A percentile compares a stretch with the other conserved stretches of the same genome.
Conservation (phyloP, 2,888 invertebrate genomes). For the Oxycera nigricornis region DNA sequence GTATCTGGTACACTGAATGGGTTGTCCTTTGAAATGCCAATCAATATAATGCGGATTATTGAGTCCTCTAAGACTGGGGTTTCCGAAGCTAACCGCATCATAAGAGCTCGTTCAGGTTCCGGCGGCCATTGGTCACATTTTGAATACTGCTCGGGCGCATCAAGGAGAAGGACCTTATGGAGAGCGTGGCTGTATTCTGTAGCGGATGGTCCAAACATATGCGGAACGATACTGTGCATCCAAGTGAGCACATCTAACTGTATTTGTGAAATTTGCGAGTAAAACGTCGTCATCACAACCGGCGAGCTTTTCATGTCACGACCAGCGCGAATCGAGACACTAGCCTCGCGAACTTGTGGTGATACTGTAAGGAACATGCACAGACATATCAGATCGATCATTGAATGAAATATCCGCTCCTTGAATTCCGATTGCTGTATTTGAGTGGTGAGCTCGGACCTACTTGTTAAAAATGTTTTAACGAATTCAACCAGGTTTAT, state of each 20-base stretch:
- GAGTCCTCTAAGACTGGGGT: conserved; percentile 88
- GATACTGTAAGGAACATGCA: conserved; percentile 81
- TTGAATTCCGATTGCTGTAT: conserved; percentile 73
- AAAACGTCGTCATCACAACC: conserved; percentile 56
- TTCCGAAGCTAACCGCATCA: conserved; percentile 83
- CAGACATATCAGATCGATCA: conserved; percentile 85
- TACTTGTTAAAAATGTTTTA: conserved; percentile 74
- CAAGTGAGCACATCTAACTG: conserved; percentile 88
- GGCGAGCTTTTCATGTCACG: conserved; percentile 60
- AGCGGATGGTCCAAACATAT: conserved; percentile 74
- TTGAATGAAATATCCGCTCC: conserved; percentile 82
- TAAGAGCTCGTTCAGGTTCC: conserved; percentile 82
- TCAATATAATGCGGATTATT: conserved; percentile 79
- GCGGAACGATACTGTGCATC: conserved; percentile 83
- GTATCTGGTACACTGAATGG: conserved; percentile 83
- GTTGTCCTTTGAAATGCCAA: conserved; percentile 78
- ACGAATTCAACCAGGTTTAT: conserved; percentile 82
- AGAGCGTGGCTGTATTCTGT: conserved; percentile 79
- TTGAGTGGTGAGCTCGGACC: conserved; percentile 67
- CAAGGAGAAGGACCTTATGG: conserved; percentile 81
- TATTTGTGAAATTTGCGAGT: conserved; percentile 68
- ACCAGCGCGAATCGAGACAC: conserved; percentile 64
- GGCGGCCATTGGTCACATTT: conserved; percentile 90
- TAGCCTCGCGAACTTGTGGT: conserved; percentile 76
- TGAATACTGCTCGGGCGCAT: conserved; percentile 80